Evolutionary conservation across 2,113 vertebrate species (phyloP).

Genomic region (Piliocolobus tephrosceles): DNA sequence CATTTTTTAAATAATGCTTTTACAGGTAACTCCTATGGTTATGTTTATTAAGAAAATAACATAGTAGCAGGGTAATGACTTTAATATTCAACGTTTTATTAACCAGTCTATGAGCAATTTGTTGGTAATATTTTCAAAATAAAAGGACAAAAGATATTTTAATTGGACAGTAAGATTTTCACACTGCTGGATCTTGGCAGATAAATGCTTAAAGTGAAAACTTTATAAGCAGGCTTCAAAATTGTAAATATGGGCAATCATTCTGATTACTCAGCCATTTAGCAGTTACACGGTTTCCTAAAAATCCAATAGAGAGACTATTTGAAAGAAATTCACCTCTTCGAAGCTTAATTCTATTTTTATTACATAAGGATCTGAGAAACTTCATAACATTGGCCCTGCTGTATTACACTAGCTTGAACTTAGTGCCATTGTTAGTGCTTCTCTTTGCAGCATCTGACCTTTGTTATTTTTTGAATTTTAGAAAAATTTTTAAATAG

Average conservation of each 20-base stretch:
- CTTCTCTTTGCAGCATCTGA: neutral
- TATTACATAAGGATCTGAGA: slow-evolving; percentile 41
- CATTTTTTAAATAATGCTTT: neutral
- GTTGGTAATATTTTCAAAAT: neutral
- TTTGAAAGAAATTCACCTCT: neutral
- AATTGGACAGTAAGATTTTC: neutral
- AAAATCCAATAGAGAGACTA: slow-evolving; percentile 27
- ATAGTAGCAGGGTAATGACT: neutral
- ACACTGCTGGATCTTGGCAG: neutral
- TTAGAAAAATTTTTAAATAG: neutral
- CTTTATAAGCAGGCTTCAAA: neutral
- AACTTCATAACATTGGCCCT: slow-evolving; percentile 5
- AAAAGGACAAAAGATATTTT: neutral
- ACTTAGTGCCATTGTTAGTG: neutral
- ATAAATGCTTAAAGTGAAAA: slow-evolving; percentile 6
- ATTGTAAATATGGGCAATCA: neutral
- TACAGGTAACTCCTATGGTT: neutral
- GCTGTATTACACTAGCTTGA: neutral
- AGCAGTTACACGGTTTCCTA: neutral
- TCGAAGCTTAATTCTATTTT: slow-evolving; percentile 59
- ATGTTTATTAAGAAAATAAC: neutral
- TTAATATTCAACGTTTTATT: neutral
- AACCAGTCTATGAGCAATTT: neutral
- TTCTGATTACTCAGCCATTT: slow-evolving; percentile 17
- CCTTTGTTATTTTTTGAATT: neutral